Evolutionary conservation across 2,888 invertebrate species (phyloP), one percentile per base, ranked within the genome.

Genomic region (Aphelenchoides bicaudatus): DNA sequence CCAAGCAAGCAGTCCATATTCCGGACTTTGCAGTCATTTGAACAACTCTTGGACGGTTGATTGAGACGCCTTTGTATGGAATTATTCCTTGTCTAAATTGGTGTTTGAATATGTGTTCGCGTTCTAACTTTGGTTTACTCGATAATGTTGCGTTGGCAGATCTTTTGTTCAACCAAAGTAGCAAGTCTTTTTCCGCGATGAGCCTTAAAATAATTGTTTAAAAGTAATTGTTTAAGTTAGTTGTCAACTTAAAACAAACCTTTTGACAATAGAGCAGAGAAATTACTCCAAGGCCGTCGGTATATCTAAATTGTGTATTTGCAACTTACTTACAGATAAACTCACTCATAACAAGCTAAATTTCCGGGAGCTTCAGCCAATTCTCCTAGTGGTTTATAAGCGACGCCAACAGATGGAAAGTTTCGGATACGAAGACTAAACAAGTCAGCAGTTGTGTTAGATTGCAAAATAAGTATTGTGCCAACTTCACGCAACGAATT

Each of bases 41-140:
- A 23, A 57, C 28, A 19, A 57, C 57, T 6, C 57, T 50, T 0
- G 50, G 50, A 38, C 57, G 57, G 27, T 57, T 57, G 13, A 37
- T 30, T 4, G 57, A 57, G 25, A 57, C 57, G 29, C 51, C 57
- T 38, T 57, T 57, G 28, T 29, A 57, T 16, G 57, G 57, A 21
- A 39, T 29, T 23, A 57, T 39, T 25, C 51, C 51, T 1, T 23
- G 13, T 31, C 56, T 56, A 25, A 10, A 55, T 31, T n/a, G 19
- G 28, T 4, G 21, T 3, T 47, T 3, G 3, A 5, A 34, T 16
- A 13, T 34, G n/a, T 49, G 28, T 2, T 37, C 13, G 46, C n/a
- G n/a, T n/a, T n/a, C n/a, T n/a, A 13, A 13, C 27, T 16, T 19
- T 6, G 8, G 13, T 39, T 56, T 23, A 56, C 56, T 56, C 39